Evolutionary conservation across 2,888 invertebrate genomes (phyloP), one percentile per base, ranked within the genome.

Genomic region (Buathra laborator): DNA sequence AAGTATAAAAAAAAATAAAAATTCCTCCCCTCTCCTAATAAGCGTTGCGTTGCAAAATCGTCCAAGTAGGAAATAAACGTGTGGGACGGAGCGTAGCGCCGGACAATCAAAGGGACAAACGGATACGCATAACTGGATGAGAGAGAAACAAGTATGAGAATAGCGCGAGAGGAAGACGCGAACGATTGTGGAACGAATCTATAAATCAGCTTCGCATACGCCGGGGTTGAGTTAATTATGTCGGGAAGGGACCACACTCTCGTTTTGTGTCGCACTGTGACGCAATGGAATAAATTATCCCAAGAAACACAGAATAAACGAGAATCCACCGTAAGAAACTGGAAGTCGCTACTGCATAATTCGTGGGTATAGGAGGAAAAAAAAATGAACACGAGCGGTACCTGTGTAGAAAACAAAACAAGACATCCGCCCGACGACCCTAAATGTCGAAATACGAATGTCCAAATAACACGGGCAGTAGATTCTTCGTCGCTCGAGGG

Each of bases 281-380:
- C 64, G 75, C 81, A 71, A 76, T 53, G 16, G 76, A 62, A 70
- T 81, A 64, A 64, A 76, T 76, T 76, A 75, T 76, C 53, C 62
- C 53, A 81, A 76, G 32, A 62, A n/a, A 44, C 12, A 24, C 46
- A 56, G 48, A 48, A 14, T 43, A 75, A 83, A 68, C 72, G 67
- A 16, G n/a, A 78, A 74, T 80, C 66, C 44, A 68, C 79, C 37
- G 6, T 0, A 71, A 75, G 32, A 74, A 16, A 24, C 70, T 16
- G 53, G 51, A 43, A 37, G 48, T 64, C 10, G 37, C 6, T 37
- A 9, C 62, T 29, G 62, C 44, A 19, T 75, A 79, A 70, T 24
- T 44, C 10, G 16, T 19, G 46, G 43, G 66, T 29, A 19, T 29
- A 19, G 62, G 12, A 59, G 12, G 46, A 10, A 67, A 53, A 62